Evolutionary conservation across 1,140 invertebrate genomes (phyloP), one percentile per base, ranked within the genome.

Genomic region (Drosophila equinoxialis): DNA sequence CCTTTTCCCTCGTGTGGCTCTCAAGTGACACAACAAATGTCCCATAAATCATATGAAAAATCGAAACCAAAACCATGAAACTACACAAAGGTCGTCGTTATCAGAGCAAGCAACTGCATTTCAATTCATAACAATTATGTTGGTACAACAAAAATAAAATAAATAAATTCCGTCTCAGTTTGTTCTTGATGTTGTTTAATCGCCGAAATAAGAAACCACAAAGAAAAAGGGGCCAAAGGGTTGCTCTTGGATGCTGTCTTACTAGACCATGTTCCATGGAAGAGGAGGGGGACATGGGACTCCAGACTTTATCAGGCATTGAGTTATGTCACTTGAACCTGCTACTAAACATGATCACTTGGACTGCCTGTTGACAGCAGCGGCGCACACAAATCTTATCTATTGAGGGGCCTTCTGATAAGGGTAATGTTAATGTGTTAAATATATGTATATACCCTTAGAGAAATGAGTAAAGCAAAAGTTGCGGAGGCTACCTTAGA

Each of bases 51-150:
- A 51, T 11, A 23, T 51, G 17, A 1, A 51, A 51, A 23, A 23
- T 51, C 45, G 45, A 51, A 23, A 17, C 45, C 45, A 51, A 51
- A 51, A 51, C 45, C 23, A 51, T 23, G 20, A 23, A 39, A 39
- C 10, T 3, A 23, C 17, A 51, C 8, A 51, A 51, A 23, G 45
- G 45, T 51, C 45, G 17, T 14, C 30, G 14, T 37, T 57, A 20
- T 30, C n/a, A 11, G 20, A 71, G 79, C 82, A 82, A 75, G 81
- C 68, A 82, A 87, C 68, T 82, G 71, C 76, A 87, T 87, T 86
- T 86, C 83, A 86, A 87, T 86, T 86, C 82, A 86, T 86, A 87
- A 87, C 75, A 86, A 86, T 86, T 86, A 86, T 79, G 58, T 73
- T 42, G 57, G 76, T 51, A 79, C 82, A 85, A 81, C 66, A 72